phyloP scores from a whole-genome alignment of 35 echinoderm and acorn worm species.

The Lytechinus pictus region DNA sequence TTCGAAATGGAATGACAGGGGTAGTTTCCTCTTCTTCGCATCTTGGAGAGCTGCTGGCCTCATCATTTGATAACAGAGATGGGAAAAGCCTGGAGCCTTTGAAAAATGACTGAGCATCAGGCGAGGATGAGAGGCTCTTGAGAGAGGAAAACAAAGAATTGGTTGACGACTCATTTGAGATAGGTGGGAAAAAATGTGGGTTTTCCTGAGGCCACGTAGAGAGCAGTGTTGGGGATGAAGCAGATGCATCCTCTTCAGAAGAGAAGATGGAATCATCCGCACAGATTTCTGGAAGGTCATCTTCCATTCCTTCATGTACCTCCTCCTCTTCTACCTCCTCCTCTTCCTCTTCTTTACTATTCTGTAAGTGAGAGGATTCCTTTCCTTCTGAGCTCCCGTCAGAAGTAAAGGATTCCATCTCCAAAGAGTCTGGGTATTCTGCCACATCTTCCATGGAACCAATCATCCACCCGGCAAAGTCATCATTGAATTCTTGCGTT shows the following conservation, averaged over 20 bases:
- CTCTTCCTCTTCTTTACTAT: neutral
- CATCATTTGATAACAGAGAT: constrained; percentile 38
- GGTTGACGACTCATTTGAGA: constrained; percentile 32
- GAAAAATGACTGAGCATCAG: neutral
- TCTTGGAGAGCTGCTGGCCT: neutral
- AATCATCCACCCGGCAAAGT: constrained; percentile 53
- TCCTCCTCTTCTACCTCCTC: constrained; percentile 12
- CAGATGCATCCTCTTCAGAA: constrained; percentile 2
- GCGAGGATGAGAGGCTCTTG: constrained; percentile 34
- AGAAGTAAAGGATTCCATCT: constrained; percentile 15
- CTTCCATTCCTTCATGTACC: neutral
- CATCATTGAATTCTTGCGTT: constrained; percentile 41
- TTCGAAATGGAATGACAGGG: neutral
- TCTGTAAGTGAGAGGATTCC: constrained; percentile 13
- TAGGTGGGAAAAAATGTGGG: constrained; percentile 25
- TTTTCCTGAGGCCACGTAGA: constrained; percentile 35
- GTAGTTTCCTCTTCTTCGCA: constrained; percentile 14
- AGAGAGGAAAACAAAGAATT: constrained; percentile 33
- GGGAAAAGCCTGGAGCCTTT: constrained; percentile 27
- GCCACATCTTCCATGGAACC: constrained; percentile 56
- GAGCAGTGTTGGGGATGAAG: neutral
- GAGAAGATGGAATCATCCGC: constrained; percentile 12
- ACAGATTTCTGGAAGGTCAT: constrained; percentile 31
- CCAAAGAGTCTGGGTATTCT: constrained; percentile 17
- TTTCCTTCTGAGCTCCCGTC: neutral